Evolutionary conservation across 2,888 invertebrate genomes (phyloP).

Genomic region (Drosophila picticornis): DNA sequence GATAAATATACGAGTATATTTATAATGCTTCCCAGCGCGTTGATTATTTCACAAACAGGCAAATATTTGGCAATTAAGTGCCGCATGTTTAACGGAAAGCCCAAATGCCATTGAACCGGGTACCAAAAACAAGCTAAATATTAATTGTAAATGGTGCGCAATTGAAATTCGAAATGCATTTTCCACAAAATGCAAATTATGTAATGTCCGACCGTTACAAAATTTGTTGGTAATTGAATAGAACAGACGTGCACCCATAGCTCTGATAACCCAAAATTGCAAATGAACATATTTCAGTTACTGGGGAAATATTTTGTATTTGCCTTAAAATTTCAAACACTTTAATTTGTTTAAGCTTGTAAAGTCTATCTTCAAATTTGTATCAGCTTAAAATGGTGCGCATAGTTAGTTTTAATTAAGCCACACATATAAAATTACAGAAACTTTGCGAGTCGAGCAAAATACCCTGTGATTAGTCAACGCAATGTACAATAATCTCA

Average conservation of each 20-base stretch:
- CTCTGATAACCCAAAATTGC: slow-evolving; percentile 20
- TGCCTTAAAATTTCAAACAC: slow-evolving; percentile 2
- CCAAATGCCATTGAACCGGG: slow-evolving; percentile 24
- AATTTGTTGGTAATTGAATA: slow-evolving; percentile 60
- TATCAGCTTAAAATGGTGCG: background rate
- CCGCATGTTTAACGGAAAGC: slow-evolving; percentile 15
- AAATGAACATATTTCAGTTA: slow-evolving; percentile 21
- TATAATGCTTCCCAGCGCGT: slow-evolving; percentile 31
- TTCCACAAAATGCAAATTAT: slow-evolving; percentile 51
- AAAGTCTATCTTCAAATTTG: background rate
- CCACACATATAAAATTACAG: background rate
- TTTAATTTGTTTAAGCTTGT: background rate
- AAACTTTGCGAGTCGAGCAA: background rate
- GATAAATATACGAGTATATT: slow-evolving; percentile 40
- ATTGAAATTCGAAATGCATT: slow-evolving; percentile 45
- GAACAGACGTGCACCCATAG: slow-evolving; percentile 5
- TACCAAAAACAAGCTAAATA: slow-evolving; percentile 28
- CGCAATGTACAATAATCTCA: background rate
- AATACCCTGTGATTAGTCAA: background rate
- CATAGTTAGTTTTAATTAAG: slow-evolving; percentile 20
- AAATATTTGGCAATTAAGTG: slow-evolving; percentile 71
- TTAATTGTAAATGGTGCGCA: slow-evolving; percentile 42
- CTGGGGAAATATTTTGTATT: background rate
- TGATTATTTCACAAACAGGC: slow-evolving; percentile 58
- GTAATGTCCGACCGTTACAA: slow-evolving; percentile 7